phyloP scores from a whole-genome alignment of 2,888 invertebrate genomes.

The Minunthozetes semirufus region DNA sequence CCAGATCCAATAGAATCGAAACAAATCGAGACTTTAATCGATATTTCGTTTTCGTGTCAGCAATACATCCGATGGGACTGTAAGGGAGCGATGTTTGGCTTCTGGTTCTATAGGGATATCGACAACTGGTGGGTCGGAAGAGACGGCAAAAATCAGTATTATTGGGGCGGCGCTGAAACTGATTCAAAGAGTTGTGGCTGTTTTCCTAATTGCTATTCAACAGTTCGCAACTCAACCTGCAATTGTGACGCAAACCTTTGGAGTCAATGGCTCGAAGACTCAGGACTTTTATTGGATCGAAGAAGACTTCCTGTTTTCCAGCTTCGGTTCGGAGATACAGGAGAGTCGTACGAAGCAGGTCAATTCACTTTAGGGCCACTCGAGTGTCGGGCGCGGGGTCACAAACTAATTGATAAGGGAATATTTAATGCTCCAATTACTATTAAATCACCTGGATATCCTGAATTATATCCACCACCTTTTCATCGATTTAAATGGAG shows the following conservation, averaged over 20 bases:
- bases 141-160: conserved; percentile 43
- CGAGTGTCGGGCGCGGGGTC: conserved; percentile 40
- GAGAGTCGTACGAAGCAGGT: conserved; percentile 44
- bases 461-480: conserved; percentile 42
- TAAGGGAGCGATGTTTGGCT: conserved; percentile 44
- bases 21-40: conserved; percentile 41
- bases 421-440: conserved; percentile 41
- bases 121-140: conserved; percentile 45
- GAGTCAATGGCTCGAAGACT: conserved; percentile 43
- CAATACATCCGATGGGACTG: conserved; percentile 45
- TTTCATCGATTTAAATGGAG: conserved; percentile 44
- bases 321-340: conserved; percentile 44
- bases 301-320: conserved; percentile 43
- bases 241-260: conserved; percentile 44
- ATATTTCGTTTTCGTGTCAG: conserved; percentile 43
- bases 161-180: conserved; percentile 45
- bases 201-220: conserved; percentile 44
- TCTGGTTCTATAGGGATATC: conserved; percentile 43
- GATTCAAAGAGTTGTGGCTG: conserved; percentile 44
- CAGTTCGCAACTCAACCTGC: conserved; percentile 43
- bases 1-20: conserved; percentile 40
- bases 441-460: conserved; percentile 43
- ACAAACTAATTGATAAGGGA: conserved; percentile 41
- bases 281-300: conserved; percentile 43
- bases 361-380: conserved; percentile 43